Evolutionary conservation across 1,140 invertebrate species (phyloP), one percentile per base, ranked within the genome.

Genomic region (Sinella curviseta): DNA sequence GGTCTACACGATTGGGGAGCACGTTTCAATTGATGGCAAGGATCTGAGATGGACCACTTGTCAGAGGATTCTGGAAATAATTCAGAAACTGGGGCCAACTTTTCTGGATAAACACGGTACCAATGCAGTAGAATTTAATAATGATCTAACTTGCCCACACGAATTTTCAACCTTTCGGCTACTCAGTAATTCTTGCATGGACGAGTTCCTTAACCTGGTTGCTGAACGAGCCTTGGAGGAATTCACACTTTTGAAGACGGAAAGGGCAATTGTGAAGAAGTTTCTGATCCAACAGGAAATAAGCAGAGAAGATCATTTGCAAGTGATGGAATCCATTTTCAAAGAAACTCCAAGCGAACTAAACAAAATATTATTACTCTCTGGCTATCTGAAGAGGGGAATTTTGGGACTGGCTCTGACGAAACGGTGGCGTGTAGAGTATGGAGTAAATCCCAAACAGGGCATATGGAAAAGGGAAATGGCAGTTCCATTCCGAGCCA

Each of bases 401-500:
- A 73, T 82, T 0, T 34, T 82, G 30, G 17, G 14, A 3, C 57
- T 36, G 4, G 35, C 48, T 16, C 36, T 82, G 4, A 78, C 24
- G 24, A 80, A 78, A 76, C 39, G 81, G 30, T 82, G 81, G 81
- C 30, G 76, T 17, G 81, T 82, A 1, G 77, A 82, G 8, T 82
- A 82, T 31, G 81, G 81, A 8, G 79, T 82, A 2, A 74, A 78
- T 12, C 4, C n/a, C n/a, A n/a, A n/a, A n/a, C n/a, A n/a, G n/a
- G 70, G 78, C 57, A n/a, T 12, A 1, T n/a, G n/a, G n/a, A n/a
- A n/a, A n/a, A 14, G 77, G n/a, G 1, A 31, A 14, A 82, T 82
- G 81, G 81, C 81, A 1, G 79, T 82, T n/a, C 81, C 81, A 12
- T 82, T 82, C 74, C 26, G 73, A 70, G 81, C 78, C 2, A 82